A percentile compares a stretch with the other conserved stretches of the same genome.
phyloP scores from a whole-genome alignment of 2,888 invertebrate species.

The Cyclophora punctaria region DNA sequence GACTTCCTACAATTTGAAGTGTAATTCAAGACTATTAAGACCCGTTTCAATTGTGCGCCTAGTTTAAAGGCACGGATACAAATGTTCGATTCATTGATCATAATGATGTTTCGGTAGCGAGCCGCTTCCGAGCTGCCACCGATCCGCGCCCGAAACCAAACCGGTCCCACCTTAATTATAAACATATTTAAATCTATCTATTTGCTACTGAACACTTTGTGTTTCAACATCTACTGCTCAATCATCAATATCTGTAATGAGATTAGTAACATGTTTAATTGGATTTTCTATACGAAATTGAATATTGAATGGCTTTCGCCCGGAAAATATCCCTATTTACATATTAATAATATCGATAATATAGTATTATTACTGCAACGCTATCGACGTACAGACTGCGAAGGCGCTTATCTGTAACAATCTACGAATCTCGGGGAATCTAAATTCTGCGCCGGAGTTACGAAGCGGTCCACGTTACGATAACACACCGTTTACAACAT shows the following conservation, averaged over 20 bases:
- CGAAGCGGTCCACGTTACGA: slow-evolving; percentile 28
- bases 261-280: slow-evolving; percentile 56
- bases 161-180: slow-evolving; percentile 68
- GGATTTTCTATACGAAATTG: slow-evolving; percentile 37
- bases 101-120: slow-evolving; percentile 55
- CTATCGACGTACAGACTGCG: not conserved
- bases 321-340: slow-evolving; percentile 12
- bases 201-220: slow-evolving; percentile 55
- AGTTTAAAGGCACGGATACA: slow-evolving; percentile 49
- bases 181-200: slow-evolving; percentile 63
- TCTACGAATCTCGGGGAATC: slow-evolving; percentile 48
- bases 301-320: slow-evolving; percentile 32
- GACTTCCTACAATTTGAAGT: slow-evolving; percentile 45
- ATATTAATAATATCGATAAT: slow-evolving; percentile 13
- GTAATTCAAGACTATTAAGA: slow-evolving; percentile 50
- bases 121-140: slow-evolving; percentile 51
- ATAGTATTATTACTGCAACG: slow-evolving; percentile 17
- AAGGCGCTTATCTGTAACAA: slow-evolving; percentile 32
- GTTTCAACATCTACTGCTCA: slow-evolving; percentile 47
- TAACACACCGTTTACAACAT: slow-evolving; percentile 26
- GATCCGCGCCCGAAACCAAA: slow-evolving; percentile 42
- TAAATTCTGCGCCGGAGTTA: slow-evolving; percentile 37
- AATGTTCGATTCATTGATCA: slow-evolving; percentile 69
- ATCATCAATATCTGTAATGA: slow-evolving; percentile 59
- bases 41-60: slow-evolving; percentile 39